Percentiles rank a stretch among this genome's conserved stretches.
phyloP scores from a whole-genome alignment of 2,888 invertebrate species.

The Scotopteryx bipunctaria region DNA sequence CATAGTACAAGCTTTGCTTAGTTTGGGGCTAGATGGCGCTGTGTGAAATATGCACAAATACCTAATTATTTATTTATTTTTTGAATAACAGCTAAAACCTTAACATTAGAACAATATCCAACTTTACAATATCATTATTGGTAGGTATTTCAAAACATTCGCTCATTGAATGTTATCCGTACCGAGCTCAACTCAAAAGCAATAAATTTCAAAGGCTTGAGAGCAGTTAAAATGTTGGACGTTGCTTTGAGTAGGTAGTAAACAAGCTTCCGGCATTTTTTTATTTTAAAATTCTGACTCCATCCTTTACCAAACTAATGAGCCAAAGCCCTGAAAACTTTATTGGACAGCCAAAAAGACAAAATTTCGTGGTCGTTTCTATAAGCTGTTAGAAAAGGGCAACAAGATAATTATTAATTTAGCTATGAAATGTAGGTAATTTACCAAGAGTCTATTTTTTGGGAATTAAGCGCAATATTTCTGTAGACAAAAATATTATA shows the following conservation, averaged over 20 bases:
- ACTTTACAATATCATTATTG: too few species aligned
- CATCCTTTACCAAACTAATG: background rate
- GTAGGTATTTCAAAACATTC: background rate
- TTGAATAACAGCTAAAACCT: too few species aligned
- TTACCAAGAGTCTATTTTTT: too few species aligned
- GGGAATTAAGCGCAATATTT: too few species aligned
- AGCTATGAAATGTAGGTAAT: too few species aligned
- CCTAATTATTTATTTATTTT: too few species aligned
- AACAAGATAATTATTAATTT: too few species aligned
- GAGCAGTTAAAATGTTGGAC: constrained; percentile 27
- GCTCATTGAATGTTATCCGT: constrained; percentile 1
- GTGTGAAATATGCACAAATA: too few species aligned
- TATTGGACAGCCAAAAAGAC: background rate
- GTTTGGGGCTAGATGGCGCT: too few species aligned
- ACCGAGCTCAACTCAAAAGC: constrained; percentile 18
- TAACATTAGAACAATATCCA: too few species aligned
- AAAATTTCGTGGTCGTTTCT: background rate
- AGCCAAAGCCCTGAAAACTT: background rate
- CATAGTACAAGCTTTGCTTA: too few species aligned
- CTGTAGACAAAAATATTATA: too few species aligned
- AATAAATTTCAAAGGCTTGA: constrained; percentile 26
- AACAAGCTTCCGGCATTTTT: background rate
- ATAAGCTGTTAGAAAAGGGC: background rate
- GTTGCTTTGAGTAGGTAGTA: background rate
- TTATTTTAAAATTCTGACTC: background rate